These are phyloP conservation scores for Eciton burchellii DNA, from an alignment of 1,140 invertebrate genomes.

Conservation along the genomic window DNA sequence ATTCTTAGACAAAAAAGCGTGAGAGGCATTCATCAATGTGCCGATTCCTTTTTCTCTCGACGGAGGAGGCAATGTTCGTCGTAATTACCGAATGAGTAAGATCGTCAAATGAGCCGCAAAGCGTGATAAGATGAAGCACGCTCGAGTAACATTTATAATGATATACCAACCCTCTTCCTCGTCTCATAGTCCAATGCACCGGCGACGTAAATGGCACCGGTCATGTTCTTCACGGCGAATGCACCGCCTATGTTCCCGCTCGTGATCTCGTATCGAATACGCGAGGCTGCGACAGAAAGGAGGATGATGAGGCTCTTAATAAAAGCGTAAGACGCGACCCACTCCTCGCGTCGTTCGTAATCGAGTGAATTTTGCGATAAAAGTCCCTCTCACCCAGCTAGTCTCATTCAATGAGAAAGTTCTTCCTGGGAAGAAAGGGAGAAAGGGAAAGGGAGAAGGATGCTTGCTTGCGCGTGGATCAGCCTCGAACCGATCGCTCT, in stretches of 20 bases:
- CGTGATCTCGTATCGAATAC: constrained; percentile 99
- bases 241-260: constrained; percentile 99
- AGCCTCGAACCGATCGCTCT: constrained; percentile 18
- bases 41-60: background rate
- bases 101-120: background rate
- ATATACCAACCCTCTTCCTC: constrained; percentile 90
- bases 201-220: constrained; percentile 98
- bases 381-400: constrained; percentile 9
- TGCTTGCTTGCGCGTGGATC: background rate
- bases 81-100: background rate
- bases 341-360: constrained; percentile 12
- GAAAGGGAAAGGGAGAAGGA: background rate
- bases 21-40: background rate
- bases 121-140: background rate
- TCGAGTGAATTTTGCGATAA: constrained; percentile 50
- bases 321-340: constrained; percentile 21
- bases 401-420: constrained; percentile 55
- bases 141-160: constrained; percentile 28
- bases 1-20: background rate
- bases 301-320: constrained; percentile 38
- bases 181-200: constrained; percentile 97
- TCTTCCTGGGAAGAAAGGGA: too few species aligned
- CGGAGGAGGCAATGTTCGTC: background rate
- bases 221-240: constrained; percentile 98
- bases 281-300: constrained; percentile 92